Evolutionary conservation across 2,888 invertebrate genomes (phyloP).

Genomic region (Cantharis rustica): DNA sequence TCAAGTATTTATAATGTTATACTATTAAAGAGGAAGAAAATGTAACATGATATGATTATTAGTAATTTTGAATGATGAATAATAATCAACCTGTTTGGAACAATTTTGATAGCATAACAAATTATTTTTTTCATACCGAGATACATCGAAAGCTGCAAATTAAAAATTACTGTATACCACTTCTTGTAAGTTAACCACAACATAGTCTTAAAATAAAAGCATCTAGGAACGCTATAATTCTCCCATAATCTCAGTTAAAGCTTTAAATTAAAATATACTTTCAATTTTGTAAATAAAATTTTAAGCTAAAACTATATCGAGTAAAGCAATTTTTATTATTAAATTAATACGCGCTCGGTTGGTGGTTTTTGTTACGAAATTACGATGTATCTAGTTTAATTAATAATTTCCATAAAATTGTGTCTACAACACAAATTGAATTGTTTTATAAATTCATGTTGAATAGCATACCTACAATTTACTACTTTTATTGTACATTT

Average conservation of each 20-base stretch:
- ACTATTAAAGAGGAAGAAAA: not conserved
- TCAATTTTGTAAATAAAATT: not conserved
- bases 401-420: not conserved
- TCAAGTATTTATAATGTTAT: not conserved
- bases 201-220: not conserved
- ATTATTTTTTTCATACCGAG: not conserved
- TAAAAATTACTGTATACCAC: not conserved
- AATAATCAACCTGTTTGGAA: not conserved
- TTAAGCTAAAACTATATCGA: not conserved
- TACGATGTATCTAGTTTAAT: not conserved
- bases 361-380: not conserved
- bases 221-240: not conserved
- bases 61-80: not conserved
- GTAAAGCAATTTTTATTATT: not conserved
- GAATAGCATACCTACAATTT: not conserved
- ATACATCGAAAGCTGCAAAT: not conserved
- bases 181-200: not conserved
- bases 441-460: not conserved
- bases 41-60: not conserved
- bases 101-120: too few species aligned
- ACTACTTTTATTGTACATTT: not conserved
- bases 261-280: not conserved
- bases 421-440: not conserved
- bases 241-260: not conserved
- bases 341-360: not conserved